Evolutionary conservation across 2,888 invertebrate genomes (phyloP), one percentile per base, ranked within the genome.

Genomic region (Himalopsyche tibetana): DNA sequence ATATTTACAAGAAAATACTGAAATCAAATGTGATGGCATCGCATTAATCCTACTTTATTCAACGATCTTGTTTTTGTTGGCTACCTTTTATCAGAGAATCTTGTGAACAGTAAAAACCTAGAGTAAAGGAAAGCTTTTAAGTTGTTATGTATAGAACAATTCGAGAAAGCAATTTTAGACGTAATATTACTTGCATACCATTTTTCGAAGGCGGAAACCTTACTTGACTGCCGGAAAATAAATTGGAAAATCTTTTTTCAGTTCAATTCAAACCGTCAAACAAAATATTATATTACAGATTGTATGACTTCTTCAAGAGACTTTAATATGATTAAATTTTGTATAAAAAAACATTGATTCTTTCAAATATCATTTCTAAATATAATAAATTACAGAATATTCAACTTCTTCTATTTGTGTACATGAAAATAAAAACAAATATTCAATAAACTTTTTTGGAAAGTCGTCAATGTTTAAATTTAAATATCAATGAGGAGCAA

Each of bases 131-230:
- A 63, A 19, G 63, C 63, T 19, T 63, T 63, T 63, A 63, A 63
- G 63, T 63, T 19, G 19, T 19, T 63, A 63, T 63, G 56, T 63
- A 63, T 15, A 19, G 51, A 3, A 63, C 11, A 63, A 8, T 63
- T 63, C 63, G 19, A n/a, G 19, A 63, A 63, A 63, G 63, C 19
- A 63, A 63, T 63, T 19, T 63, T 19, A 63, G 63, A 63, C n/a
- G 63, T 63, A 63, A 5, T n/a, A 19, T 63, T 63, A 63, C 63
- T 63, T 63, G 63, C 63, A 63, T 63, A 63, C 63, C 63, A 19
- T 19, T 63, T 63, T 63, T 2, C 11, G 19, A 63, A 19, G 19
- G 63, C 63, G 63, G 63, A 19, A 63, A 11, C 63, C 63, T 63
- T 11, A 63, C 19, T 19, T 28, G 63, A 19, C 63, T 63, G 3